Percentiles rank a stretch among this genome's conserved stretches.
These are phyloP conservation scores for Oscheius myriophilus DNA, from an alignment of 2,888 invertebrate species.

Conservation along the genomic window DNA sequence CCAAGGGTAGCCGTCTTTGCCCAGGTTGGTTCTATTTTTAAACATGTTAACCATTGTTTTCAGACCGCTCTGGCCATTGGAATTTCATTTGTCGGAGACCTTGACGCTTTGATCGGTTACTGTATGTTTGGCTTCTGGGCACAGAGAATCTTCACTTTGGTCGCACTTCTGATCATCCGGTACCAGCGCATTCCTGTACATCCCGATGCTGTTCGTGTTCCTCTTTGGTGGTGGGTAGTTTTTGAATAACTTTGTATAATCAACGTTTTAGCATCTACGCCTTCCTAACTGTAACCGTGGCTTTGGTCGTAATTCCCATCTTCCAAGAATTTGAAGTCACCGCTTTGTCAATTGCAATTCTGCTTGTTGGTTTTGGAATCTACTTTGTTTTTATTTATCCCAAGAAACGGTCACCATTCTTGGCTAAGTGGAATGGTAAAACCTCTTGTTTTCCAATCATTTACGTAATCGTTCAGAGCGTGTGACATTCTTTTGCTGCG, in stretches of 20 bases:
- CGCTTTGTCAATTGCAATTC: conserved; percentile 63
- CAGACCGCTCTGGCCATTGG: conserved; percentile 57
- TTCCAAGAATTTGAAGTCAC: conserved; percentile 61
- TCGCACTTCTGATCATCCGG: conserved; percentile 64
- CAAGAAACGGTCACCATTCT: conserved; percentile 50
- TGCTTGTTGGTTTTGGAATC: conserved; percentile 61
- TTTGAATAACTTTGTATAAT: conserved; percentile 2
- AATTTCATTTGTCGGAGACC: conserved; percentile 67
- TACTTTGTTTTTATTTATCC: conserved; percentile 64
- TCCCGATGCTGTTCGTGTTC: conserved; percentile 67
- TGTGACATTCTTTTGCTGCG: conserved; percentile 54
- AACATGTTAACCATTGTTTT: no score
- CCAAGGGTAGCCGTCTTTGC: conserved; percentile 68
- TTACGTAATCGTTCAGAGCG: conserved; percentile 50
- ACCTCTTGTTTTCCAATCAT: background rate
- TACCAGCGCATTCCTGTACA: conserved; percentile 66
- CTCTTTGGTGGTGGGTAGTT: conserved; percentile 43
- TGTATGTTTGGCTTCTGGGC: conserved; percentile 70
- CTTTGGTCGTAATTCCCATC: conserved; percentile 68
- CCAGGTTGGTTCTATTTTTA: no score
- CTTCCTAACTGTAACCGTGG: conserved; percentile 62
- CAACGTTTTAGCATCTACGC: conserved; percentile 50
- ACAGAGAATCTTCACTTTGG: conserved; percentile 67
- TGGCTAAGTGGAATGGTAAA: conserved; percentile 55
- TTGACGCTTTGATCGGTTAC: conserved; percentile 67